Evolutionary conservation across 2,797 vertebrate species (phyloP).

Genomic region (Yasuhikotakia modesta): DNA sequence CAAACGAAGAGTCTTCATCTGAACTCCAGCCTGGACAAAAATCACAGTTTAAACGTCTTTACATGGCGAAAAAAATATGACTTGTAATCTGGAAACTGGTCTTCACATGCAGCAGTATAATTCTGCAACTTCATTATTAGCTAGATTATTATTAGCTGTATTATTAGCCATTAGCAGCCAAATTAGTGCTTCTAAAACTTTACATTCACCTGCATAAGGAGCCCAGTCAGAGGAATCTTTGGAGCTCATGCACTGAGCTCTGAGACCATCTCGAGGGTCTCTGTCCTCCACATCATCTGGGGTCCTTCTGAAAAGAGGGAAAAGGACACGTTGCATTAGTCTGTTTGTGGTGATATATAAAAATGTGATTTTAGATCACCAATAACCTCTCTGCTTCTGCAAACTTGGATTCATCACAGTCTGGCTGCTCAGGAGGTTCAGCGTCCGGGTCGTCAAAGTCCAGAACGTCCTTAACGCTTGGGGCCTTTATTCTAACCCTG

Average conservation of each 20-base stretch:
- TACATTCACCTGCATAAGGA: conserved; percentile 73
- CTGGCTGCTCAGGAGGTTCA: conserved; percentile 54
- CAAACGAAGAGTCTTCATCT: conserved; percentile 79
- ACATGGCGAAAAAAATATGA: background rate
- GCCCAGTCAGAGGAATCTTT: conserved; percentile 77
- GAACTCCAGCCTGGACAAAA: conserved; percentile 80
- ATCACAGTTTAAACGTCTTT: background rate
- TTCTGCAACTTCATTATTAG: background rate
- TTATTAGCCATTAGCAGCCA: background rate
- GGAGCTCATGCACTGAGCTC: conserved; percentile 70
- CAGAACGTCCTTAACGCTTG: conserved; percentile 75
- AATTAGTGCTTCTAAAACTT: background rate
- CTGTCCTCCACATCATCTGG: conserved; percentile 21
- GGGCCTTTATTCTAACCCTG: conserved; percentile 82
- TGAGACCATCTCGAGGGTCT: conserved; percentile 42
- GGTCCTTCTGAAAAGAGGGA: conserved; percentile 20
- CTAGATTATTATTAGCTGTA: too few species aligned
- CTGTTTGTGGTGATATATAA: background rate
- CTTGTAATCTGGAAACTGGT: background rate
- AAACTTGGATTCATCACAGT: conserved; percentile 63
- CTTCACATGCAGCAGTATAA: background rate
- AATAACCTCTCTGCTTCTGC: conserved; percentile 62
- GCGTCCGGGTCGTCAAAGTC: conserved; percentile 69
- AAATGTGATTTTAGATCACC: background rate
- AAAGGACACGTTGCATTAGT: background rate